Conservation (phyloP, 2,888 invertebrate genomes). For the Limnephilus lunatus region DNA sequence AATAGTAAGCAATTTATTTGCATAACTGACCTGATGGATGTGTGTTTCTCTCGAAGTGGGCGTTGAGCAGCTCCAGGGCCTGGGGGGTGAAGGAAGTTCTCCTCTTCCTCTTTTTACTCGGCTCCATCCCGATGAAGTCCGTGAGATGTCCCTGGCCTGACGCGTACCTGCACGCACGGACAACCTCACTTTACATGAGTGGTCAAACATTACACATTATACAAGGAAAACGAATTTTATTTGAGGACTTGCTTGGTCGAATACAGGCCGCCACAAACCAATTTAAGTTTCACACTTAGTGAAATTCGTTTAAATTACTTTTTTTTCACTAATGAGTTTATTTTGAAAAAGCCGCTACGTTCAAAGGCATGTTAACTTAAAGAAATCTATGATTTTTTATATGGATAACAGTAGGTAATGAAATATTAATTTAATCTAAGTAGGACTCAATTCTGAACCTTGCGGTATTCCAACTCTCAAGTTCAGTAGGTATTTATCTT, state of each 20-base stretch:
- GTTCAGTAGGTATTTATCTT: neutral
- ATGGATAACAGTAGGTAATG: neutral
- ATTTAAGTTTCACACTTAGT: neutral
- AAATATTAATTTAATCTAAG: neutral
- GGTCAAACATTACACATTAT: constrained; percentile 44
- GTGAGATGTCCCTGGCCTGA: constrained; percentile 95
- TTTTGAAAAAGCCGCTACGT: too few species aligned
- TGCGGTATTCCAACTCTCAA: neutral
- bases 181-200: constrained; percentile 55
- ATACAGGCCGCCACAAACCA: constrained; percentile 10
- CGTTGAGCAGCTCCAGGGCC: constrained; percentile 94
- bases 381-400: too few species aligned
- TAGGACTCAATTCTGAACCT: neutral
- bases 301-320: neutral
- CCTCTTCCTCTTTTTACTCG: constrained; percentile 96
- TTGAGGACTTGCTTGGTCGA: neutral
- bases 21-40: constrained; percentile 92
- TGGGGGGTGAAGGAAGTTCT: constrained; percentile 98
- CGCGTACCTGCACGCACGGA: constrained; percentile 84
- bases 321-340: too few species aligned
- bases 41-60: constrained; percentile 97
- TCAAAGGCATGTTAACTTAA: neutral
- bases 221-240: constrained; percentile 17
- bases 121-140: constrained; percentile 97
- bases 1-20: neutral